phyloP scores from a whole-genome alignment of 2,888 invertebrate genomes.

The Acleris emargana region DNA sequence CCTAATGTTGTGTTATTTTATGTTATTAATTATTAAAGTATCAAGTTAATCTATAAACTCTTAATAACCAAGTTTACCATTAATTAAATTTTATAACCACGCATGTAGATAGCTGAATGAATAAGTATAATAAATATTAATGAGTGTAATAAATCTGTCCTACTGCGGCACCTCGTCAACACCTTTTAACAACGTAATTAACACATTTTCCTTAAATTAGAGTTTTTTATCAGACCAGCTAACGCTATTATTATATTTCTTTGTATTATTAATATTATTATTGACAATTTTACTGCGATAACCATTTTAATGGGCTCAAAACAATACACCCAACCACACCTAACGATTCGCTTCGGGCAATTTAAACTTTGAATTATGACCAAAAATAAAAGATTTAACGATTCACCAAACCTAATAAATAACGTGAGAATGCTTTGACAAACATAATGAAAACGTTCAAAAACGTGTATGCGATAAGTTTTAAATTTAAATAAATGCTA shows the following conservation, averaged over 20 bases:
- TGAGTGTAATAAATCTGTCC: too few species aligned
- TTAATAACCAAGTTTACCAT: too few species aligned
- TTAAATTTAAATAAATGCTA: background rate
- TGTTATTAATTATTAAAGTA: too few species aligned
- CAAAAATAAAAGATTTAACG: conserved; percentile 8
- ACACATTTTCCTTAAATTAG: too few species aligned
- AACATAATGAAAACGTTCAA: too few species aligned
- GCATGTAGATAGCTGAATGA: too few species aligned
- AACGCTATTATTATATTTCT: background rate
- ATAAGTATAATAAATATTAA: too few species aligned
- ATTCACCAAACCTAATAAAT: background rate
- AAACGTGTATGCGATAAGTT: background rate
- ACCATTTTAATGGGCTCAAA: conserved; percentile 8
- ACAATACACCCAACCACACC: conserved; percentile 7
- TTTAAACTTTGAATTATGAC: conserved; percentile 12
- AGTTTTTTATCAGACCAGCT: background rate
- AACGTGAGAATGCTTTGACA: background rate
- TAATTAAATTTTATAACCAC: too few species aligned
- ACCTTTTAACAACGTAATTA: background rate
- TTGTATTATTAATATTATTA: background rate
- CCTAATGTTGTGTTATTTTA: background rate
- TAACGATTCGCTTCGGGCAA: conserved; percentile 8
- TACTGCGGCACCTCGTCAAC: background rate
- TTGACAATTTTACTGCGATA: background rate
- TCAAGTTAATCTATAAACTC: too few species aligned